These are phyloP conservation scores for Girardinichthys multiradiatus DNA, from an alignment of 2,113 vertebrate species.

Conservation along the genomic window DNA sequence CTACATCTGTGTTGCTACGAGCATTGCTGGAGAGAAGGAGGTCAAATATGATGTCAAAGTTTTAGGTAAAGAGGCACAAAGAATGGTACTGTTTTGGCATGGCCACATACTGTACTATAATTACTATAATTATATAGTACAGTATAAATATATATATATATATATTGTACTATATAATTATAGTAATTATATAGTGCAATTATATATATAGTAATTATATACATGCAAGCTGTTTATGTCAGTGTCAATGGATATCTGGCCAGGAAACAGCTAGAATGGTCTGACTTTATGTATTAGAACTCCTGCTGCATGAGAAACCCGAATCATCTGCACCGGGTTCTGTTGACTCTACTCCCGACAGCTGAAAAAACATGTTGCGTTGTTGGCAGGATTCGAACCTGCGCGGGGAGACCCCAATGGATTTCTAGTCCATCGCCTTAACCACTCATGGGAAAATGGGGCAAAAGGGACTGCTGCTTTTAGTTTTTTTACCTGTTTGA, in stretches of 20 bases:
- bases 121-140: too few species aligned
- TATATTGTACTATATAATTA: not conserved
- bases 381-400: conserved; percentile 99
- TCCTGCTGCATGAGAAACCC: not conserved
- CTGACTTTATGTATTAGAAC: not conserved
- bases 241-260: not conserved
- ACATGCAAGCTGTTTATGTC: not conserved
- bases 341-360: not conserved
- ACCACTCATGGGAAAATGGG: conserved; percentile 63
- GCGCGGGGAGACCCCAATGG: conserved; percentile 93
- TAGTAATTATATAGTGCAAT: too few species aligned
- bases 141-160: not conserved
- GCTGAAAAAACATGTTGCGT: conserved; percentile 67
- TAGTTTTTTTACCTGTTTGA: not conserved
- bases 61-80: conserved; percentile 83
- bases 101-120: not conserved
- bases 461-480: accelerated
- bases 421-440: conserved; percentile 94
- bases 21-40: conserved; percentile 91
- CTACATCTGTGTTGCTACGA: conserved; percentile 92
- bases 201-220: not conserved
- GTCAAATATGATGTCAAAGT: conserved; percentile 91
- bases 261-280: not conserved
- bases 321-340: not conserved
- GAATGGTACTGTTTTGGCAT: not conserved